Conservation (phyloP, 2,797 vertebrate species). For the Helostoma temminkii region DNA sequence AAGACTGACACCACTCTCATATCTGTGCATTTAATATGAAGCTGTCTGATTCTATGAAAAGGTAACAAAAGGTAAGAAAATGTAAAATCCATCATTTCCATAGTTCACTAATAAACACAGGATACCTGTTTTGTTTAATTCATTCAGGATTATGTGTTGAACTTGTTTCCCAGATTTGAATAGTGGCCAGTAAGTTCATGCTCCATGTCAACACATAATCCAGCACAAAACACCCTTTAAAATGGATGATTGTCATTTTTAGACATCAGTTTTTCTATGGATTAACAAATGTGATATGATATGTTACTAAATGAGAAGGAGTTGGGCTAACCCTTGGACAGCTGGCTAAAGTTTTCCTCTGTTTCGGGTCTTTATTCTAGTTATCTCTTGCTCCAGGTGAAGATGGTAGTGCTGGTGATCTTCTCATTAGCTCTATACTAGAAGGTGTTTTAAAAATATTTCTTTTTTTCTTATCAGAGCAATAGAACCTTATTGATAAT, state of each 20-base stretch:
- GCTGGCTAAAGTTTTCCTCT: neutral
- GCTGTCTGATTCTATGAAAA: neutral
- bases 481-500: neutral
- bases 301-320: no score
- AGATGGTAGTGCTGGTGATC: neutral
- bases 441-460: neutral
- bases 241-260: neutral
- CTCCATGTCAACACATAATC: neutral
- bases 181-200: neutral
- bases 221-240: neutral
- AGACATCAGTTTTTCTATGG: constrained; percentile 1
- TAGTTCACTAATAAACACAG: no score
- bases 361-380: neutral
- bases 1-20: neutral
- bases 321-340: neutral
- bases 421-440: neutral
- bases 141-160: no score
- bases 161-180: no score
- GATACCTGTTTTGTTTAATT: no score
- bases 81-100: no score
- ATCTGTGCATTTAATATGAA: neutral
- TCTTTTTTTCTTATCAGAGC: neutral
- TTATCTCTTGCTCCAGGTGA: neutral
- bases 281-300: neutral
- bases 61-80: no score